Percentiles rank a stretch among this genome's conserved stretches.
These are phyloP conservation scores for Bombus confusus DNA, from an alignment of 1,140 invertebrate genomes.

Conservation along the genomic window DNA sequence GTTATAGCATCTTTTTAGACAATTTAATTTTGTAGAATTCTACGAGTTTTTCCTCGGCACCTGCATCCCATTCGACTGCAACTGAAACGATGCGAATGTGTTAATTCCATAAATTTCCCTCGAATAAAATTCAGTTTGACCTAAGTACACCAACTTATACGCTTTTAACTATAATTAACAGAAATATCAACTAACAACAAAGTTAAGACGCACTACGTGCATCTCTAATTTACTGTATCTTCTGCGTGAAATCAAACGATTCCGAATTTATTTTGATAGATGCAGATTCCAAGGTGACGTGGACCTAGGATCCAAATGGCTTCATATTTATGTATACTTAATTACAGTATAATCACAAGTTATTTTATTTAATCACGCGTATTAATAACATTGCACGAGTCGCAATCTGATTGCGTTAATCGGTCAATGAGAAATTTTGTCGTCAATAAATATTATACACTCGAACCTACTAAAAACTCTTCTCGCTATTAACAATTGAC, in stretches of 20 bases:
- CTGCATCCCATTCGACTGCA: too few species aligned
- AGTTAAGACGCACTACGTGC: not conserved
- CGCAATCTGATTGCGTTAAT: not conserved
- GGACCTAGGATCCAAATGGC: not conserved
- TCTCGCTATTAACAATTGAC: constrained; percentile 33
- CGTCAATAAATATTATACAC: not conserved
- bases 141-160: not conserved
- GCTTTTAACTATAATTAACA: not conserved
- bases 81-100: too few species aligned
- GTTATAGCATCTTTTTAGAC: too few species aligned
- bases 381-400: not conserved
- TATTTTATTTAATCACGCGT: not conserved
- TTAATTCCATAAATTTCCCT: not conserved
- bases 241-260: not conserved
- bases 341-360: not conserved
- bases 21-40: too few species aligned
- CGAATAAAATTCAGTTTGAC: not conserved
- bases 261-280: not conserved
- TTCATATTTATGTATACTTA: not conserved
- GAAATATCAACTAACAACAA: not conserved
- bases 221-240: too few species aligned
- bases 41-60: too few species aligned
- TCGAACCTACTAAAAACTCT: not conserved
- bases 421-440: constrained; percentile 2
- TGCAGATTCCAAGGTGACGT: not conserved